Evolutionary conservation across 2,113 vertebrate species (phyloP).

Genomic region (Eonycteris spelaea): DNA sequence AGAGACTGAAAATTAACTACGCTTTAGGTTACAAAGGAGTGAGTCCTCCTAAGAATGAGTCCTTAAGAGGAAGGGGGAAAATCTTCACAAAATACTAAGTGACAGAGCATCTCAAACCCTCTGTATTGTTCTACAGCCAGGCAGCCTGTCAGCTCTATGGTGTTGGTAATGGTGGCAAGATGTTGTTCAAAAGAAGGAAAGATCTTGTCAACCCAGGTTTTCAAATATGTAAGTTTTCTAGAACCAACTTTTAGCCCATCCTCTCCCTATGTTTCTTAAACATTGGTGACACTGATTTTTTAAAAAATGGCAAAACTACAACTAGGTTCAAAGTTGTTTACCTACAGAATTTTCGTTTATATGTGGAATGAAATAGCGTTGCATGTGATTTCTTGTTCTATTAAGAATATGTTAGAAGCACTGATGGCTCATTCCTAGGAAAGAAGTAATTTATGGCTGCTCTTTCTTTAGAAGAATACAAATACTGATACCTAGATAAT

Average conservation of each 20-base stretch:
- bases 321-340: not conserved
- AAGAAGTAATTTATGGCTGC: not conserved
- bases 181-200: not conserved
- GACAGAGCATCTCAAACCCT: not conserved
- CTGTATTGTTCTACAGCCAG: not conserved
- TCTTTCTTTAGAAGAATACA: not conserved
- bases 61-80: not conserved
- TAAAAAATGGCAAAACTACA: not conserved
- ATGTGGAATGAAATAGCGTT: not conserved
- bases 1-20: conserved; percentile 4
- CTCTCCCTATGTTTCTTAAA: not conserved
- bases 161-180: not conserved
- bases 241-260: not conserved
- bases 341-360: not conserved
- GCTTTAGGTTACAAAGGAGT: conserved; percentile 5
- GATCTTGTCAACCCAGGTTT: not conserved
- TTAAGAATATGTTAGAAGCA: not conserved
- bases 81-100: not conserved
- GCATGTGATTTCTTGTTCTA: not conserved
- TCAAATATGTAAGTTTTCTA: not conserved
- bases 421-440: not conserved
- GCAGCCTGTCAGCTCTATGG: not conserved
- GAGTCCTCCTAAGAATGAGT: not conserved
- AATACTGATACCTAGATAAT: not conserved
- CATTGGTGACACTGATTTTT: not conserved